A percentile compares a stretch with the other conserved stretches of the same genome.
Evolutionary conservation across 2,888 invertebrate genomes (phyloP).

Genomic region (Erebia aethiops): DNA sequence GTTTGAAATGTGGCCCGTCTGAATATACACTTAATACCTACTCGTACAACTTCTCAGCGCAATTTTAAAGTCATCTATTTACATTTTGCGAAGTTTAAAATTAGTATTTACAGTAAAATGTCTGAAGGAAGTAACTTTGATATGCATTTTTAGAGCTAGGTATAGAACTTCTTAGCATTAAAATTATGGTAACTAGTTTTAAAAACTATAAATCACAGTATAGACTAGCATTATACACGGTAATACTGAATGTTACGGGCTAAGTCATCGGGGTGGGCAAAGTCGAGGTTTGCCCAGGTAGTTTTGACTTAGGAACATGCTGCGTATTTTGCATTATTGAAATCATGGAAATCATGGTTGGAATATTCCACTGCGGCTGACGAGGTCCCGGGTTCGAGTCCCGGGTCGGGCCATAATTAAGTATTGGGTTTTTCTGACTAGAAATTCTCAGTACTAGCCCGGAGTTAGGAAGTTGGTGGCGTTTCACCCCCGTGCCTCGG

Average conservation of each 20-base stretch:
- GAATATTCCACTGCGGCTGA: too few species aligned
- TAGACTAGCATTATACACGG: conserved; percentile 64
- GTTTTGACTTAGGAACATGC: too few species aligned
- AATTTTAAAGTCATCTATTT: conserved; percentile 32
- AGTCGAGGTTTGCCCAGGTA: too few species aligned
- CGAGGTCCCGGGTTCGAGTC: too few species aligned
- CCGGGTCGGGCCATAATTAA: too few species aligned
- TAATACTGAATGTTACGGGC: background rate
- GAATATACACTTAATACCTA: background rate
- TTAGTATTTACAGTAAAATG: conserved; percentile 41
- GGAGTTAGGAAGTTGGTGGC: too few species aligned
- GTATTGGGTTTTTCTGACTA: too few species aligned
- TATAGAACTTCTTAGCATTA: conserved; percentile 22
- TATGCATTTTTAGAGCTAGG: conserved; percentile 57
- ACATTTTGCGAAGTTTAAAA: conserved; percentile 50
- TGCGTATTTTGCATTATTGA: too few species aligned
- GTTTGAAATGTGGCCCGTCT: background rate
- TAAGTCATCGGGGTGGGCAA: too few species aligned
- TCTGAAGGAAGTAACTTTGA: conserved; percentile 53
- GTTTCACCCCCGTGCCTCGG: too few species aligned
- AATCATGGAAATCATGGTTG: too few species aligned
- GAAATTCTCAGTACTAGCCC: too few species aligned
- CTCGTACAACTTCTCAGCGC: conserved; percentile 14
- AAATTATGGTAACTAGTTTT: conserved; percentile 24
- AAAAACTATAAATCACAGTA: conserved; percentile 68